A percentile compares a stretch with the other conserved stretches of the same genome.
Conservation (phyloP, 2,888 invertebrate species). For the Teleogryllus oceanicus region DNA sequence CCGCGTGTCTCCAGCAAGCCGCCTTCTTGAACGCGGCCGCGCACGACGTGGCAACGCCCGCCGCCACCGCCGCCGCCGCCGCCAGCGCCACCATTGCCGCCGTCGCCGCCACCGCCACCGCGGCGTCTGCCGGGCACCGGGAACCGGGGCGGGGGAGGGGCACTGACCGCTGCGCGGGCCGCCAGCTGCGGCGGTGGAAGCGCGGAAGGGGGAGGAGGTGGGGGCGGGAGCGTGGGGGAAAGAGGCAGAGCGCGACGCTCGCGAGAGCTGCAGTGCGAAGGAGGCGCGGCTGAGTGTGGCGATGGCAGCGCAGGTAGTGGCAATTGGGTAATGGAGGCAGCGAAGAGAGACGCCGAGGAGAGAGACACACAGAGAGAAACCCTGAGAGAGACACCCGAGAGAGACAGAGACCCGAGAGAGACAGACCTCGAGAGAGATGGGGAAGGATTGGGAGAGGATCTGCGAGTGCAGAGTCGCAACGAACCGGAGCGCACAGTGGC, state of each 20-base stretch:
- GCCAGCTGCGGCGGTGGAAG: background rate
- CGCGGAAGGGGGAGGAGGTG: background rate
- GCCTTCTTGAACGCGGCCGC: background rate
- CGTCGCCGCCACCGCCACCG: background rate
- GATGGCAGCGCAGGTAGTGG: no score
- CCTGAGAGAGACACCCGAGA: no score
- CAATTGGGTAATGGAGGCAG: no score
- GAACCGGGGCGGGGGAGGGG: slow-evolving; percentile 1
- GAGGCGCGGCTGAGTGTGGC: no score
- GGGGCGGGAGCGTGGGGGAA: background rate
- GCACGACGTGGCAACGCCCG: slow-evolving; percentile 3
- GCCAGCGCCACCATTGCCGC: background rate
- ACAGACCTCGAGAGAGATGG: no score
- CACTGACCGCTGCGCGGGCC: background rate
- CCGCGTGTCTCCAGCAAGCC: background rate
- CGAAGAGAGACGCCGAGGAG: no score
- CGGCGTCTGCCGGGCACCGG: background rate
- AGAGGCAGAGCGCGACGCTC: background rate
- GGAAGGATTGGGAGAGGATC: no score
- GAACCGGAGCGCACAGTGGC: no score
- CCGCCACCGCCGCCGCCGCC: background rate
- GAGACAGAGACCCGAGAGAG: no score
- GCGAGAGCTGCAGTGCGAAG: background rate
- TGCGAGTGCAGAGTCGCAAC: no score
- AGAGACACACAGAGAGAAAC: no score